Conservation (phyloP, 2,888 invertebrate species). For the Didymodactylos carnosus region DNA sequence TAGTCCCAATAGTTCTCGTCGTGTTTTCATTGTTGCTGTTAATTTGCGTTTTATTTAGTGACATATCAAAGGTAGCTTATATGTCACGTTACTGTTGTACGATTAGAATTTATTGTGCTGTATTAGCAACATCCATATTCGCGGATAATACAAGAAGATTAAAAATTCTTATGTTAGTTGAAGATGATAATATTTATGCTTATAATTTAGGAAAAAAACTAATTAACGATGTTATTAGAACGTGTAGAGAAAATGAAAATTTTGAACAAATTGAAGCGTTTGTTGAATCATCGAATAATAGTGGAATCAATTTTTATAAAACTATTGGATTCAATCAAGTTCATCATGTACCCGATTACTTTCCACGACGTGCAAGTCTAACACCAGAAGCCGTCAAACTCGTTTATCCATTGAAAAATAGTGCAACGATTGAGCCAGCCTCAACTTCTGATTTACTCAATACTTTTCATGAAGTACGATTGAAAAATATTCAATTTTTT, state of each 20-base stretch:
- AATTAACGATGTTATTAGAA: background rate
- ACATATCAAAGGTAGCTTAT: background rate
- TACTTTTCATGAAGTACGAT: no score
- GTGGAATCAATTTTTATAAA: background rate
- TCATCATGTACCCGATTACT: background rate
- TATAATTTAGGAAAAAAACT: background rate
- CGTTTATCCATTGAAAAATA: no score
- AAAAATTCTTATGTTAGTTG: background rate
- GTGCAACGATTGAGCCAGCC: no score
- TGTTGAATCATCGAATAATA: background rate
- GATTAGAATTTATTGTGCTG: background rate
- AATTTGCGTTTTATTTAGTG: no score
- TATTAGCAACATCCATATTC: background rate
- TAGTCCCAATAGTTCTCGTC: no score
- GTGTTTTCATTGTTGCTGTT: no score
- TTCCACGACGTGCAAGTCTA: background rate
- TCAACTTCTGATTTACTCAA: no score
- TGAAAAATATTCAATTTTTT: no score
- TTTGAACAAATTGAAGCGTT: background rate
- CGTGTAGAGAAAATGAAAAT: background rate
- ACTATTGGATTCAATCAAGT: background rate
- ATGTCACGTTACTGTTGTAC: background rate
- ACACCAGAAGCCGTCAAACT: background rate
- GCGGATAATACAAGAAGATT: background rate
- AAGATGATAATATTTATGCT: background rate